A percentile compares a stretch with the other conserved stretches of the same genome.
Conservation (phyloP, 2,113 vertebrate species). For the Chlamydotis undulata region DNA sequence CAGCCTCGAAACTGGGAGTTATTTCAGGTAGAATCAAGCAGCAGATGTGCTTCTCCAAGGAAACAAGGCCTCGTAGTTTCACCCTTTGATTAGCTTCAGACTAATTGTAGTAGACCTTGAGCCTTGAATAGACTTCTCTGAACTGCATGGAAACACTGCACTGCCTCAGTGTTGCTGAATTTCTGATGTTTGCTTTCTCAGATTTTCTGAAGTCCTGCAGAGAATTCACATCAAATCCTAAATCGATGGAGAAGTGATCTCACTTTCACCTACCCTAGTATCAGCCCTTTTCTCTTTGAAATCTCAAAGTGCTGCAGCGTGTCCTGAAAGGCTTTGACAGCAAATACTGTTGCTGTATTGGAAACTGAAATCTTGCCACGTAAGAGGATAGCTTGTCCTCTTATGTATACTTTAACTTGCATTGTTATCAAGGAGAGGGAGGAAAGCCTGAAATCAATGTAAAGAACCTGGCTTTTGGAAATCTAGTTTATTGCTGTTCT, state of each 20-base stretch:
- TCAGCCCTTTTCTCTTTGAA: background rate
- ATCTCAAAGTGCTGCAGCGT: background rate
- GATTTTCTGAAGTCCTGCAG: background rate
- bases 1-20: background rate
- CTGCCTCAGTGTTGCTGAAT: background rate
- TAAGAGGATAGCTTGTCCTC: background rate
- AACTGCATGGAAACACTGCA: background rate
- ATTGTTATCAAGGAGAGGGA: background rate
- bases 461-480: background rate
- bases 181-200: background rate
- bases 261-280: background rate
- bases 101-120: background rate
- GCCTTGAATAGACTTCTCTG: background rate
- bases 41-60: background rate
- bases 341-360: background rate
- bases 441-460: background rate
- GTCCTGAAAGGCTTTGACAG: background rate
- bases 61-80: background rate
- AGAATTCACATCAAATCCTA: background rate
- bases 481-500: background rate
- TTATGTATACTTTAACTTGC: background rate
- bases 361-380: background rate
- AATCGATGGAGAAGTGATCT: background rate
- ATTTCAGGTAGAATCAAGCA: background rate
- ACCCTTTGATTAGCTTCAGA: background rate